Evolutionary conservation across 2,888 invertebrate genomes (phyloP).

Genomic region (Entomobrya multifasciata): DNA sequence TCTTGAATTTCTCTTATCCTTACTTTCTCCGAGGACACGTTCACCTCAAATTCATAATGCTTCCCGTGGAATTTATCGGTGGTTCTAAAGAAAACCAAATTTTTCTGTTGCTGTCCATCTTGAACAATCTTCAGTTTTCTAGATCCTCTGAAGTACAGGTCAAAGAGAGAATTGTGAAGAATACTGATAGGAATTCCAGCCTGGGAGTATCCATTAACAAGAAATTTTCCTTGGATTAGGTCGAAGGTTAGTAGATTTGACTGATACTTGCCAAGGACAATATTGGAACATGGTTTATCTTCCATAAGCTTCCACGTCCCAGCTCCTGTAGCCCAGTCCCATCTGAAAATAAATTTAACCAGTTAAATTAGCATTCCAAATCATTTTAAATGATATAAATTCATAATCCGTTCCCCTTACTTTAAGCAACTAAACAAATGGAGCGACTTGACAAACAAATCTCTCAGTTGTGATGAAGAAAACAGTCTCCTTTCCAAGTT

Average conservation of each 20-base stretch:
- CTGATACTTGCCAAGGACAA: conserved; percentile 22
- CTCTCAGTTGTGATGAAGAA: not conserved
- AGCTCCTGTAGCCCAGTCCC: not conserved
- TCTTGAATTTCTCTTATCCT: conserved; percentile 40
- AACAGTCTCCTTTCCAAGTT: conserved; percentile 32
- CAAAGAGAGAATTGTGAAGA: conserved; percentile 14
- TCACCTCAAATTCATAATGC: conserved; percentile 44
- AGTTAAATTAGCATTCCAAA: too few species aligned
- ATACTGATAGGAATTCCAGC: not conserved
- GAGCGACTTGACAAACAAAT: not conserved
- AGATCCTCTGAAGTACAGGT: conserved; percentile 32
- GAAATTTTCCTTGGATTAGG: conserved; percentile 51
- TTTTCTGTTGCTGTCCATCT: not conserved
- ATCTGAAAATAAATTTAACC: too few species aligned
- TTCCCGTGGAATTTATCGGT: conserved; percentile 50
- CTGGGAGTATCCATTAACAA: conserved; percentile 50
- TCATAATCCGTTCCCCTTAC: conserved; percentile 7
- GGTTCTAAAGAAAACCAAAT: not conserved
- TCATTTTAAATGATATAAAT: too few species aligned
- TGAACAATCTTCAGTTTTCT: conserved; percentile 32
- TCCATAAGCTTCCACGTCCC: conserved; percentile 24
- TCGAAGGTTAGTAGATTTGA: conserved; percentile 45
- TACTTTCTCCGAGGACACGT: not conserved
- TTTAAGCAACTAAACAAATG: conserved; percentile 31
- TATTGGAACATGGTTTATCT: conserved; percentile 5